Evolutionary conservation across 2,888 invertebrate species (phyloP), one percentile per base, ranked within the genome.

Genomic region (Cephus nigrinus): DNA sequence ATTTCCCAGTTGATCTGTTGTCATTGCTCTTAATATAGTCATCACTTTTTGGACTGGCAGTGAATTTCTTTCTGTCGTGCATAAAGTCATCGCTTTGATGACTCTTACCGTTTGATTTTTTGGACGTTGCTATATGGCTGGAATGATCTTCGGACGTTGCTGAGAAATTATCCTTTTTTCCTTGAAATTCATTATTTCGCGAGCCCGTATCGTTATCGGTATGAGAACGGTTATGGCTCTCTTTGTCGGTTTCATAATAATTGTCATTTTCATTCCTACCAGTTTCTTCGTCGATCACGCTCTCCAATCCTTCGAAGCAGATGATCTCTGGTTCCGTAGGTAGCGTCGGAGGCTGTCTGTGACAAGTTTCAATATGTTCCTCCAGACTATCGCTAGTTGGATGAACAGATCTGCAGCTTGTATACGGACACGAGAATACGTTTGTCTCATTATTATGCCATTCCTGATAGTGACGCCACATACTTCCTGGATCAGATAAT

Each of bases 391-490:
- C 89, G 77, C 88, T 88, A 0, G 88, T 89, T 11, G 84, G 82
- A 76, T 91, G 91, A 30, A 89, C 82, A 5, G 91, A 89, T 36
- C 86, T 88, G 36, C 91, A 91, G 76, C 87, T 90, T 1, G 91
- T 91, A 68, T 91, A 91, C 0, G 91, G 91, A 84, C 91, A 91
- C 5, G 89, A 84, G 76, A 90, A 91, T 35, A 88, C 88, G 78
- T 88, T 90, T 23, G 88, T 90, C 78, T 91, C 91, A 71, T 89
- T 88, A 78, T 90, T 91, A 79, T 91, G 91, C 88, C 90, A 91
- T 82, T 91, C 91, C 82, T 90, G 91, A 81, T 91, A 91, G 79
- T 91, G 91, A 74, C 90, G 88, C 91, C 91, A 91, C 91, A 91
- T 90, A 71, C 90, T 90, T 73, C 91, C 91, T n/a, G 91, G 91